Base-by-base conservation (phyloP, 2,113 vertebrate species). In the Scomber japonicus region DNA sequence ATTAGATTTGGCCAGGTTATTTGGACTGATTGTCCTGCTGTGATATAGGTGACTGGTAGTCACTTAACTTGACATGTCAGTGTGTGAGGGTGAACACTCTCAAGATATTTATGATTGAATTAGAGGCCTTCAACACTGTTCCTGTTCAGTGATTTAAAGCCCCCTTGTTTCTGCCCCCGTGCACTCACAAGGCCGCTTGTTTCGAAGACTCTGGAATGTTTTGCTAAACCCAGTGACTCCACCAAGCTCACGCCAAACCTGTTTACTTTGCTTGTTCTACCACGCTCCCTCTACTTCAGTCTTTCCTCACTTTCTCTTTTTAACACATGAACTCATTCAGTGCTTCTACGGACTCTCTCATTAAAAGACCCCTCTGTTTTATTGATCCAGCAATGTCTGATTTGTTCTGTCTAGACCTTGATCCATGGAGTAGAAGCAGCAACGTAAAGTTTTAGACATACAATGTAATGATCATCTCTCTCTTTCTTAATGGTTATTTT, bases 161-260 rank as follows among this genome's bases (percentile, higher is more conserved):
- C 71, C 81, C 88, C 93, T 90, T 89, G 83, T 85, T 90, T 87
- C 81, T 82, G 80, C 79, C 84, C 77, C 80, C 71, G 83, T 81
- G 64, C 85, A 78, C 82, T 91, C 91, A 94, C 91, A 93, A 91
- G 91, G 90, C 70, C 50, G 82, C 90, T 90, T 93, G 89, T 93
- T 93, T 89, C 83, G 51, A 84, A 91, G 76, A 72, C 85, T 81
- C 79, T 88, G 93, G 93, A 95, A 94, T 95, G 94, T 94, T 95
- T 94, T 95, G 82, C 91, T 95, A 94, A 95, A 95, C 95, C 83
- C 91, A 82, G 71, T 94, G 92, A 94, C 95, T 94, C 91, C 62
- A 62, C 68, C 84, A 75, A 87, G 81, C 88, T 92, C 87, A 89
- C 63, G 83, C 88, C 88, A 81, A 93, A 88, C 78, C 70, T 94